Evolutionary conservation across 2,888 invertebrate genomes (phyloP).

Genomic region (Drosophila testacea): DNA sequence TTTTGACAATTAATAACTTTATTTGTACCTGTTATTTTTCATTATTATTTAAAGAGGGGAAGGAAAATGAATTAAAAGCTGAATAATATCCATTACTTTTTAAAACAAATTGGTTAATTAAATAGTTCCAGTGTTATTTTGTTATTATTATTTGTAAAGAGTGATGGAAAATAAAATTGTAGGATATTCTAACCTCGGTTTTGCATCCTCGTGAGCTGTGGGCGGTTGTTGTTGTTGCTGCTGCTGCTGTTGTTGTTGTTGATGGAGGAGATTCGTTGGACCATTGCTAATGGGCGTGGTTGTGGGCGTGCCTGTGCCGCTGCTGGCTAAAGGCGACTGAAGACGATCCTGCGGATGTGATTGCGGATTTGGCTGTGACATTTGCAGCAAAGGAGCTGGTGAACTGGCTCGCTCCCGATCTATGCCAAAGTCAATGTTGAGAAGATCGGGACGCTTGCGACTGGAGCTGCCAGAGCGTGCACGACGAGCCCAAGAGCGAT

Average conservation of each 20-base stretch:
- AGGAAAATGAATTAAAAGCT: background rate
- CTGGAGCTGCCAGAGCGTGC: conserved; percentile 89
- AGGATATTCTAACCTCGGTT: conserved; percentile 86
- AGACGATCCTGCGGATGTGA: conserved; percentile 85
- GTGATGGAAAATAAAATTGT: background rate
- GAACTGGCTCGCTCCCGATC: conserved; percentile 91
- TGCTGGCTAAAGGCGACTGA: conserved; percentile 80
- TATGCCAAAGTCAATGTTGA: conserved; percentile 90
- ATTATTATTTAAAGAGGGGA: background rate
- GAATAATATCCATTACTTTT: background rate
- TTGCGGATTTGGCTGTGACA: conserved; percentile 1
- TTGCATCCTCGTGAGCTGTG: conserved; percentile 85
- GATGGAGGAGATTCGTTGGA: conserved; percentile 38
- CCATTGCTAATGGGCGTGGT: conserved; percentile 61
- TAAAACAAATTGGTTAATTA: background rate
- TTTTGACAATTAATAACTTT: too few relatives aligned
- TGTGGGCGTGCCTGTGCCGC: conserved; percentile 63
- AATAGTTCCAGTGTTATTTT: background rate
- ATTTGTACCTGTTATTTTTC: background rate
- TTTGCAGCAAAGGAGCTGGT: conserved; percentile 87
- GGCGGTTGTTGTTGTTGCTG: conserved; percentile 68
- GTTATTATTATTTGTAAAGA: background rate
- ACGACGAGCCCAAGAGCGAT: conserved; percentile 95
- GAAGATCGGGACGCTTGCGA: conserved; percentile 91
- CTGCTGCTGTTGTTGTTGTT: conserved; percentile 64